Evolutionary conservation across 2,888 invertebrate species (phyloP), one percentile per base, ranked within the genome.

Genomic region (Dynastes grantii): DNA sequence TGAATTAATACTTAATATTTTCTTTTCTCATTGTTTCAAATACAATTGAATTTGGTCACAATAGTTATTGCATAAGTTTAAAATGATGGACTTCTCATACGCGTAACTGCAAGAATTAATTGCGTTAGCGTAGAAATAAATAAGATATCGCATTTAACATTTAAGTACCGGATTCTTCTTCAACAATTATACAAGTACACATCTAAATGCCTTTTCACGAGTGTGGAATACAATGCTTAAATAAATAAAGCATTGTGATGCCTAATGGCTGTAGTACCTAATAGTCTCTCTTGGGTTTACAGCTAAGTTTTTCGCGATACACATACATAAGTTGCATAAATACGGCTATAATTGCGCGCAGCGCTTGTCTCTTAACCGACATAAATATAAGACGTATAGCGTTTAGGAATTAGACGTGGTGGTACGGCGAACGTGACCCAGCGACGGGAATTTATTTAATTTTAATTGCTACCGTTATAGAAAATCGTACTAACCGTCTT

Each of bases 391-490:
- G 55, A 55, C n/a, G 55, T 55, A 71, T 70, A 53, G 70, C 27
- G 40, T 70, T 70, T 70, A 70, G 70, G 51, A 51, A 32, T 29
- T 13, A 22, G 22, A 29, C 27, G 51, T 27, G 49, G 70, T 51
- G 70, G 51, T 45, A 32, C 37, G 71, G 55, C 16, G 55, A 76
- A 75, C 79, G 77, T 77, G 79, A 77, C 79, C 79, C 65, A 37
- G 40, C 65, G 71, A 58, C 71, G 71, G 75, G 76, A 79, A 64
- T 79, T 79, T 77, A 76, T 79, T 77, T 77, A 77, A 79, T 79
- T 79, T 79, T 79, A 79, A 79, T 79, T 79, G 76, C 76, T 73
- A 79, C 79, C 79, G 79, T 79, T 79, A 79, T 71, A 76, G 79
- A 77, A 79, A 79, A 79, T 79, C 76, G 79, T 77, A 45, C 67